Evolutionary conservation across 2,113 vertebrate genomes (phyloP), one percentile per base, ranked within the genome.

Genomic region (Peromyscus californicus): DNA sequence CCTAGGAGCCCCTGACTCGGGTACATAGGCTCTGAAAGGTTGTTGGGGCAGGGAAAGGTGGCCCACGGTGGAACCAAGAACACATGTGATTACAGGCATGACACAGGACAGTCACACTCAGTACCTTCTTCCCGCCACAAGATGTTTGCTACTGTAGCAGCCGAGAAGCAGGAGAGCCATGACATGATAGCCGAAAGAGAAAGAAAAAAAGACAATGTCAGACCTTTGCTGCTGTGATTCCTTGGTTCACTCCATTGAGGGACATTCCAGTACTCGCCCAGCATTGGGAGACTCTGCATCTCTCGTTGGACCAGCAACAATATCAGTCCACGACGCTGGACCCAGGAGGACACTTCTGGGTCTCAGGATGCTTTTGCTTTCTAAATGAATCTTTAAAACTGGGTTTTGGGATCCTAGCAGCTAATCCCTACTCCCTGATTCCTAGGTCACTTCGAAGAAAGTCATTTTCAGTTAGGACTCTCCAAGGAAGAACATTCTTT

Each of bases 121-220:
- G 98, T 99, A 99, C 99, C 99, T 99, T 99, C 99, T 98, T 99
- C 99, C 98, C 99, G 98, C 99, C 99, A 99, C 96, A 99, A 99
- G 98, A 99, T 99, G 99, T 99, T 99, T 98, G 99, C 99, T 97
- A 99, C 99, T 99, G 99, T 97, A 98, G 98, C 98, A 97, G 97
- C 98, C 98, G 97, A 98, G 98, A 97, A 97, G 97, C 76, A 94
- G 97, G 98, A 90, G 89, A 98, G 98, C 95, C 94, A 98, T 98
- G 97, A 98, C 96, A 94, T 94, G 97, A 96, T 59, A 36, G 74
- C 70, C 88, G 4, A 97, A 96, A 89, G 97, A 92, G 95, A 96
- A 97, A 94, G 95, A 96, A 97, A 94, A 94, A 91, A 98, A 96
- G 96, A 94, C 92, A 97, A n/a, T 3, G 95, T 99, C 97, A 99